Conservation (phyloP, 2,113 vertebrate genomes). For the Melozone crissalis region DNA sequence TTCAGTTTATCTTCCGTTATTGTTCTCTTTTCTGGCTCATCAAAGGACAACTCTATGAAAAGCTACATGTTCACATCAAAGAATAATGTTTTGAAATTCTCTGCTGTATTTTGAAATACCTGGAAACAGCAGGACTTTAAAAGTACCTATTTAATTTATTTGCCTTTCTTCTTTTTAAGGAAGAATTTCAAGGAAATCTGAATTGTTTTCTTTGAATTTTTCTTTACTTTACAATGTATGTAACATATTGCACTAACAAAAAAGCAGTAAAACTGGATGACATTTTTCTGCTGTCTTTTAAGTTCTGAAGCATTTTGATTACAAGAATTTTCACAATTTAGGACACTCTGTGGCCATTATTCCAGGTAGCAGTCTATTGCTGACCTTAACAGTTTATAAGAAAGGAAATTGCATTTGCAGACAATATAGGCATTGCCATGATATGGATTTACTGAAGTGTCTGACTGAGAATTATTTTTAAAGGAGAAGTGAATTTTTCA, state of each 20-base stretch:
- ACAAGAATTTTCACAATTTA: not conserved
- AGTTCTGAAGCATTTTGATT: not conserved
- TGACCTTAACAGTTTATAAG: not conserved
- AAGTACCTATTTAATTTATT: not conserved
- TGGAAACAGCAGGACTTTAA: not conserved
- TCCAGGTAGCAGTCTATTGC: not conserved
- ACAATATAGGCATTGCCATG: not conserved
- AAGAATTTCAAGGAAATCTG: not conserved
- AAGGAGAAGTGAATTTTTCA: not conserved
- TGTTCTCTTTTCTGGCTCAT: not conserved
- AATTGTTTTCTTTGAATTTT: not conserved
- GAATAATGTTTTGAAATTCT: not conserved
- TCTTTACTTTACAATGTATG: not conserved
- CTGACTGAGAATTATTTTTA: not conserved
- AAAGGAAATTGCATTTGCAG: not conserved
- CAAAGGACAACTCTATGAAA: not conserved
- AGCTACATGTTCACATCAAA: not conserved
- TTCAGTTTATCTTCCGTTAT: not conserved
- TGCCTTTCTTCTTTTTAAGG: not conserved
- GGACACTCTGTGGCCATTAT: not conserved
- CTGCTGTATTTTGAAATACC: not conserved
- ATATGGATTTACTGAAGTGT: not conserved
- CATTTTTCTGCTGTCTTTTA: not conserved
- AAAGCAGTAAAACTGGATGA: not conserved
- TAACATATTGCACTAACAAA: not conserved